These are phyloP conservation scores for Himantopus leucocephalus DNA, from an alignment of 2,113 vertebrate species.

Conservation along the genomic window DNA sequence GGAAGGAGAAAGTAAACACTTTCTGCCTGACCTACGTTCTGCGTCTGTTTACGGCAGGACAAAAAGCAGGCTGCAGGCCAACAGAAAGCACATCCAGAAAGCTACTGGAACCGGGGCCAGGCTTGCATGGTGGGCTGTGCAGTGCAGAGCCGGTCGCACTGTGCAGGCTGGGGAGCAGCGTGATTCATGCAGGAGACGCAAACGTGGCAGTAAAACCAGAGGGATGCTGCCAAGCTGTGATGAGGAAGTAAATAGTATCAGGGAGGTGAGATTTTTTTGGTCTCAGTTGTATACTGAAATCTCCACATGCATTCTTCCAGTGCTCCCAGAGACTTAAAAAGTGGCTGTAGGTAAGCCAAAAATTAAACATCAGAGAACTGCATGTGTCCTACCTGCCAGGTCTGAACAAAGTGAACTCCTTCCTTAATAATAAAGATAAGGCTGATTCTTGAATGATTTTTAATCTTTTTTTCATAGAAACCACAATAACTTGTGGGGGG, in stretches of 20 bases:
- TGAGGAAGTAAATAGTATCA: background rate
- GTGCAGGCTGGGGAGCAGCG: background rate
- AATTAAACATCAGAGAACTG: background rate
- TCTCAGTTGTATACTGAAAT: background rate
- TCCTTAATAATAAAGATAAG: background rate
- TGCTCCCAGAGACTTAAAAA: background rate
- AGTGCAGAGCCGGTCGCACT: background rate
- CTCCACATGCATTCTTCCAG: background rate
- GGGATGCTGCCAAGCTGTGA: background rate
- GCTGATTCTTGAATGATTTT: background rate
- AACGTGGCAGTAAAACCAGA: background rate
- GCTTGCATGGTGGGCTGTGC: background rate
- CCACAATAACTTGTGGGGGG: background rate
- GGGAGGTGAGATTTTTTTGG: background rate
- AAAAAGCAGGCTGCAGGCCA: background rate
- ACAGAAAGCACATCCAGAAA: background rate
- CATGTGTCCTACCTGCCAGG: background rate
- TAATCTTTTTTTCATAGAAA: background rate
- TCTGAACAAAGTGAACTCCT: background rate
- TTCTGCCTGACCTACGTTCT: background rate
- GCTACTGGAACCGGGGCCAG: background rate
- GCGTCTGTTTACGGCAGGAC: background rate
- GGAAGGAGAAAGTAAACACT: background rate
- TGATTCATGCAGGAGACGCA: background rate
- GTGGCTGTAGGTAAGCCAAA: background rate